Evolutionary conservation across 2,888 invertebrate species (phyloP).

Genomic region (Bimastos eiseni): DNA sequence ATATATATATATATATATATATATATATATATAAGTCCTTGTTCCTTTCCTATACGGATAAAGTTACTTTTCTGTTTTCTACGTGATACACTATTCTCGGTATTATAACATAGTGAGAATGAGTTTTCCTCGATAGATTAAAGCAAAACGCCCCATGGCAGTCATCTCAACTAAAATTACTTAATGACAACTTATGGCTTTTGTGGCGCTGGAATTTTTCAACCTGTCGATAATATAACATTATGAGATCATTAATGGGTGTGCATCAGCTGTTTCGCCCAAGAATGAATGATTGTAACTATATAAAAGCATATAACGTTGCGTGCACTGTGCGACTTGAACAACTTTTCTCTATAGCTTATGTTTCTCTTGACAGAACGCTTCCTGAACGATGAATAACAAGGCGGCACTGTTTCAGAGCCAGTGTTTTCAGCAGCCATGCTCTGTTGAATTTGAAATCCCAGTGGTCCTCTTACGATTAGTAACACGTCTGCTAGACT

Average conservation of each 20-base stretch:
- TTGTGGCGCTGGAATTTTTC: too few species aligned
- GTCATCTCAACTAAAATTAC: not conserved
- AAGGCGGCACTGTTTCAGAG: not conserved
- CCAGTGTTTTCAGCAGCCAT: not conserved
- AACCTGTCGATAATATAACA: not conserved
- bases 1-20: not conserved
- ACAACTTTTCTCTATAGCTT: not conserved
- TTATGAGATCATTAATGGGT: not conserved
- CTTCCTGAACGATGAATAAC: not conserved
- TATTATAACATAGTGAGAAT: not conserved
- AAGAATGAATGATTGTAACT: not conserved
- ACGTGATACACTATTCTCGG: not conserved
- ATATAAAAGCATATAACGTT: not conserved
- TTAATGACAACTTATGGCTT: too few species aligned
- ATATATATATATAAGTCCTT: too few species aligned
- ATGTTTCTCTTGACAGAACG: not conserved
- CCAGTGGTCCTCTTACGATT: constrained; percentile 6
- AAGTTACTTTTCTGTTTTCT: not conserved
- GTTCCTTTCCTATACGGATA: not conserved
- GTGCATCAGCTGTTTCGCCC: not conserved
- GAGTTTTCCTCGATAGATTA: not conserved
- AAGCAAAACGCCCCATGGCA: not conserved
- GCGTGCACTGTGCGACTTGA: not conserved
- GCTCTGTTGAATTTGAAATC: not conserved
- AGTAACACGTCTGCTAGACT: constrained; percentile 3